A percentile compares a stretch with the other conserved stretches of the same genome.
These are phyloP conservation scores for Acleris literana DNA, from an alignment of 2,888 invertebrate species.

Conservation along the genomic window DNA sequence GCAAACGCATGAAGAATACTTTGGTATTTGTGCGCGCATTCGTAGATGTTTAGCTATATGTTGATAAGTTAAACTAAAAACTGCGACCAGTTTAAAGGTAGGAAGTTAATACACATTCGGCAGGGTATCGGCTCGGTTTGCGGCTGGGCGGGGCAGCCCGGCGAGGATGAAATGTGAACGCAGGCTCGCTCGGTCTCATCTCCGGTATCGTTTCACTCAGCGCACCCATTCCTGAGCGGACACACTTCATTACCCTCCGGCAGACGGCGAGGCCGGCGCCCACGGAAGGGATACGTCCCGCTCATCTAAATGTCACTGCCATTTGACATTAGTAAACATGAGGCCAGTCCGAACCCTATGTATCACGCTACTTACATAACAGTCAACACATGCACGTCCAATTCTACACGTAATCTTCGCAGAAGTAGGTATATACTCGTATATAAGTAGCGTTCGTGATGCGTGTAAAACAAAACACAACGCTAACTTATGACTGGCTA, in stretches of 20 bases:
- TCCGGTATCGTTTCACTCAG: slow-evolving; percentile 73
- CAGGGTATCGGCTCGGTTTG: slow-evolving; percentile 35
- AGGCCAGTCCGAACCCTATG: slow-evolving; percentile 13
- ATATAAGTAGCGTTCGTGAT: slow-evolving; percentile 7
- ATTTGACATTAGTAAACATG: slow-evolving; percentile 36
- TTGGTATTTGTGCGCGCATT: too few relatives aligned
- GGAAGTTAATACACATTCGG: slow-evolving; percentile 14
- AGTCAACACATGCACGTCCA: neutral
- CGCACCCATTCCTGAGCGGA: slow-evolving; percentile 59
- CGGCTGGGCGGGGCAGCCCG: slow-evolving; percentile 40
- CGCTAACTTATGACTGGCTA: slow-evolving; percentile 31
- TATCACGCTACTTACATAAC: neutral
- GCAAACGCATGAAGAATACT: too few relatives aligned
- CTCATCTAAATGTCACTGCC: slow-evolving; percentile 42
- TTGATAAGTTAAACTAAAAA: neutral
- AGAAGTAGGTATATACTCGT: neutral
- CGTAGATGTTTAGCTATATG: neutral
- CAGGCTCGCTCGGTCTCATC: slow-evolving; percentile 59
- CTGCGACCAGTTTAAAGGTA: neutral
- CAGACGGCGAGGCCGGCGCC: slow-evolving; percentile 40
- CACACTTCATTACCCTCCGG: slow-evolving; percentile 57
- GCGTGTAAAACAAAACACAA: slow-evolving; percentile 15
- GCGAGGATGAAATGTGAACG: slow-evolving; percentile 55
- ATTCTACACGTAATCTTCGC: slow-evolving; percentile 20
- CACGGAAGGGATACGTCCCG: slow-evolving; percentile 45